A percentile compares a stretch with the other conserved stretches of the same genome.
phyloP scores from a whole-genome alignment of 2,888 invertebrate genomes.

The Panorpa germanica region DNA sequence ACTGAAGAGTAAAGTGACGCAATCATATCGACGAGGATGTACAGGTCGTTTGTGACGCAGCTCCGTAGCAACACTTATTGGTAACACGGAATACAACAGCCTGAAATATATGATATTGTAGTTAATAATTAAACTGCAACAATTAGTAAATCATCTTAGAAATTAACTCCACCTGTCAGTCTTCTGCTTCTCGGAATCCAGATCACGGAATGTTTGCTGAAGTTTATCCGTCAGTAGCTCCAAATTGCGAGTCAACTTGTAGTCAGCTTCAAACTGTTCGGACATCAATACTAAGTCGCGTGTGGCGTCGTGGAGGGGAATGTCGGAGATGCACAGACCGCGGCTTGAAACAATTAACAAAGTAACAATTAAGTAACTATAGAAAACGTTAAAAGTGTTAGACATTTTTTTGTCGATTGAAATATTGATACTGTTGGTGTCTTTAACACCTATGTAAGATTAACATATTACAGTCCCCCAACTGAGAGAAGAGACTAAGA shows the following conservation, averaged over 20 bases:
- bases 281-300: constrained; percentile 88
- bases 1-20: constrained; percentile 84
- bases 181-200: constrained; percentile 88
- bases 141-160: too few species aligned
- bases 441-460: too few species aligned
- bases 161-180: constrained; percentile 83
- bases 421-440: too few species aligned
- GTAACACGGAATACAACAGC: constrained; percentile 82
- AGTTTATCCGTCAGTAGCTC: constrained; percentile 88
- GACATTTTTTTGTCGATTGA: too few species aligned
- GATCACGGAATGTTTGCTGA: constrained; percentile 82
- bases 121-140: too few species aligned
- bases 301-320: constrained; percentile 89
- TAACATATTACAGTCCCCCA: too few species aligned
- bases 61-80: constrained; percentile 88
- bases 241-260: constrained; percentile 82
- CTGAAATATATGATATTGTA: too few species aligned
- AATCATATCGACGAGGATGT: constrained; percentile 70
- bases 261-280: constrained; percentile 93
- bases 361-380: not conserved
- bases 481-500: too few species aligned
- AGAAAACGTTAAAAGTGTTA: too few species aligned
- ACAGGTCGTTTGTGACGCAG: constrained; percentile 82
- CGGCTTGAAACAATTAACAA: not conserved
- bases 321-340: constrained; percentile 83